Base-by-base conservation (phyloP, 2,888 invertebrate genomes). In the Lithophane leautieri region DNA sequence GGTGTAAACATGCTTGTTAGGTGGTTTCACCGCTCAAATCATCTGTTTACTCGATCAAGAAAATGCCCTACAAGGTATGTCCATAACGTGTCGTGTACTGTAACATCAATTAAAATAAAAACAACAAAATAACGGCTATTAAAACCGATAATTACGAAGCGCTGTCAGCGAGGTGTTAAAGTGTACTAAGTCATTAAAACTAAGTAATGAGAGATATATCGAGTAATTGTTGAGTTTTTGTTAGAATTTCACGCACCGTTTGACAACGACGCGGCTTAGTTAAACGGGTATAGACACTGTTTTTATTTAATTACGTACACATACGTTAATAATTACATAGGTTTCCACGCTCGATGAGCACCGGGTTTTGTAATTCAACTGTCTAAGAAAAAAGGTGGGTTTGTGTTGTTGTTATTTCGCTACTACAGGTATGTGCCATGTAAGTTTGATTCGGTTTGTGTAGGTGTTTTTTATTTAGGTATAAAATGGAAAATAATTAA, bases 231-330 rank as follows among this genome's bases (percentile, higher is more conserved):
- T 82, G 82, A 82, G 87, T 94, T 93, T 94, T 94, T 92, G 90
- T 92, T 86, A 89, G 79, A 89, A 93, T 95, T 95, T 93, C 93
- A 95, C 90, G 94, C 92, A 81, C 88, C 88, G 93, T 87, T 93
- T 90, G 88, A 84, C 87, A 76, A 86, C 82, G 88, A 83, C 82
- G 80, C 80, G 80, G 80, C 84, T 87, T 86, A 81, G 70, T 63
- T 78, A 84, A 82, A 88, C 73, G 62, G 40, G 52, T 67, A 61
- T 61, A 62, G 22, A 66, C 70, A 70, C 47, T 69, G 60, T 82
- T 82, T 79, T 84, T 80, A 73, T 84, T 87, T 85, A 87, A 87
- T 87, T 81, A 84, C 65, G 61, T 60, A 76, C 73, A 81, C 58
- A 66, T 62, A 79, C 71, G 69, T 72, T 72, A 47, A 69, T 79